Base-by-base conservation (phyloP, 2,113 vertebrate genomes). In the Catagonus wagneri region DNA sequence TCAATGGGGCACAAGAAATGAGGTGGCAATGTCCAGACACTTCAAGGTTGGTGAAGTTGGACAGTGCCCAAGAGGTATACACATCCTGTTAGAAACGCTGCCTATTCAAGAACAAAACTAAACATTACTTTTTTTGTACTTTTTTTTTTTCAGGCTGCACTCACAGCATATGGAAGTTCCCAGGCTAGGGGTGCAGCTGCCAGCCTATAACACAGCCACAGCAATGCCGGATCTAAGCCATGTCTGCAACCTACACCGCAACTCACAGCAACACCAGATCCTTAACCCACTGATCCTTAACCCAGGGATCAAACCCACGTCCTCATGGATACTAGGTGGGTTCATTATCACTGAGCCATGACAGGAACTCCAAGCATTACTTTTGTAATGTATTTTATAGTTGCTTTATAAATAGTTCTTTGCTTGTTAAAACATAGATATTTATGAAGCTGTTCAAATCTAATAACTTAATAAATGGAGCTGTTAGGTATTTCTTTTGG, bases 381-480 rank as follows among this genome's bases (percentile, higher is more conserved):
- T 8, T 44, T 44, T 44, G 4, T 44, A 44, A 44, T 44, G 44
- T 44, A 44, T 44, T 44, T 44, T 52, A 17, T n/a, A 39, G 71
- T 72, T 66, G 17, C 5, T 83, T 93, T 90, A 65, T 29, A 63
- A 95, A 91, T 69, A 80, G 20, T 66, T 88, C 39, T 60, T 75
- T 79, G n/a, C 16, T 39, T 89, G 52, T 76, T 63, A 86, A 80
- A 93, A n/a, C 4, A 22, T 58, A 36, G 52, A 44, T 29, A 79
- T 0, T 83, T 81, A 72, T 78, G 60, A 92, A 52, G 23, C 7
- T 50, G 54, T 71, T 83, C 74, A 54, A 56, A 80, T 3, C 58
- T 84, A 83, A n/a, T 36, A 83, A 54, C 25, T 90, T 85, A 95
- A 76, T 58, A 66, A 89, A 32, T 32, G 12, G 10, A 89, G 94